phyloP scores from a whole-genome alignment of 2,888 invertebrate genomes.

The Acleris cristana region DNA sequence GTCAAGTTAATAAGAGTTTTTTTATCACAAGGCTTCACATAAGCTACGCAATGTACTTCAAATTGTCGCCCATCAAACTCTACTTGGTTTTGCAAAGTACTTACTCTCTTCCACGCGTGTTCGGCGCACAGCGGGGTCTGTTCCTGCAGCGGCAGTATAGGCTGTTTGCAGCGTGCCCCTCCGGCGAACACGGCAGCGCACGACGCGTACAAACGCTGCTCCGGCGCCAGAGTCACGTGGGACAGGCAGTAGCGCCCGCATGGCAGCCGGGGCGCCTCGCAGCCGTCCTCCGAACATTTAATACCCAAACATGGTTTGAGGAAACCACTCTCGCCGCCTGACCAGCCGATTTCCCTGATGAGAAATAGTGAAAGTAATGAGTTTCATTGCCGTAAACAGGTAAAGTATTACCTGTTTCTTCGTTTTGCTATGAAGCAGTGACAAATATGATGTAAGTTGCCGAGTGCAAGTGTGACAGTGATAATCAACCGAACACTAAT shows the following conservation, averaged over 20 bases:
- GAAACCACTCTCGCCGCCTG: slow-evolving; percentile 63
- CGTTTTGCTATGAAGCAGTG: too few species aligned
- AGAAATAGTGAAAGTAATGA: slow-evolving; percentile 4
- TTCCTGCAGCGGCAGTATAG: slow-evolving; percentile 72
- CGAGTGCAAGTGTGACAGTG: too few species aligned
- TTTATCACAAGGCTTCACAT: too few species aligned
- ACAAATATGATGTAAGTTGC: too few species aligned
- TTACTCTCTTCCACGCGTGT: slow-evolving; percentile 91
- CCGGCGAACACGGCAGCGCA: slow-evolving; percentile 80
- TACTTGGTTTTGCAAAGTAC: slow-evolving; percentile 38
- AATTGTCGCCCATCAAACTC: too few species aligned
- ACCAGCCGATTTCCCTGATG: slow-evolving; percentile 64
- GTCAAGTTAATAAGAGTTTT: too few species aligned
- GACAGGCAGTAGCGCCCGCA: slow-evolving; percentile 92
- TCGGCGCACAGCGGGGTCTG: slow-evolving; percentile 93
- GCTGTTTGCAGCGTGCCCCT: slow-evolving; percentile 75
- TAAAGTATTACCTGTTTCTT: too few species aligned
- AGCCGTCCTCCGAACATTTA: slow-evolving; percentile 61
- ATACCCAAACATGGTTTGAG: slow-evolving; percentile 41
- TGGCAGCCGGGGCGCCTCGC: slow-evolving; percentile 83
- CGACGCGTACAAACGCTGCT: slow-evolving; percentile 87
- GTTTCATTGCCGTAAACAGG: too few species aligned
- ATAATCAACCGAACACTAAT: too few species aligned
- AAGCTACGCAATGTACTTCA: too few species aligned
- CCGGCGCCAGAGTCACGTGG: slow-evolving; percentile 93